Base-by-base conservation (phyloP, 1,140 invertebrate genomes). In the Diprion similis region DNA sequence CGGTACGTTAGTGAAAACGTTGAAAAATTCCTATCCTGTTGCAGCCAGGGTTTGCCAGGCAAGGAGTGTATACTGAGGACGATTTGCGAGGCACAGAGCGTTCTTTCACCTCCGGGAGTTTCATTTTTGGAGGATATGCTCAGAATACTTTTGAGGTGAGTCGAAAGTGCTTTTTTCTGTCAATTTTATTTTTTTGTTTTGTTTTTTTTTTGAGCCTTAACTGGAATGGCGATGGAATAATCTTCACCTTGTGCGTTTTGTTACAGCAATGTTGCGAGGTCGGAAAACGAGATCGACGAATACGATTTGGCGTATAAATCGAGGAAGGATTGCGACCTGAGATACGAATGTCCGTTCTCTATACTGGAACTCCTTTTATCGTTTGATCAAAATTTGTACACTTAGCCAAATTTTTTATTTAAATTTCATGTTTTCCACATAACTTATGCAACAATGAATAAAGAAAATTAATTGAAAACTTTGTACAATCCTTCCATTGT, bases 111-210 rank as follows among this genome's bases (percentile, higher is more conserved):
- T 0, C 89, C 88, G 15, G 91, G 92, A 19, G 83, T 88, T 71
- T 93, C 91, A 18, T 88, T 94, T 70, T 85, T 93, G 15, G 92
- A 93, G 73, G 92, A 94, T 80, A 79, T 93, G 73, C 82, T 94
- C 66, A 89, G 90, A 82, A 88, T 91, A 37, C 82, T 94, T 73
- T 90, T 94, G 75, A 90, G 89, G 92, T 93, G 89, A 88, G 82
- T 83, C 6, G n/a, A 19, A 17, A 68, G 17, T 17, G 59, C 17
- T 18, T 46, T 71, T 70, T 19, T 64, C 65, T 70, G 64, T 71
- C 17, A 51, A 18, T 24, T 13, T 70, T 59, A 15, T 70, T 17
- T 45, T 66, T 13, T n/a, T 11, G 48, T 70, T 66, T 72, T 73
- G 18, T 51, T 46, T 46, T 18, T 51, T 46, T 46, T 18, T 37